phyloP scores from a whole-genome alignment of 1,140 invertebrate genomes.

The Branchinecta lindahli region DNA sequence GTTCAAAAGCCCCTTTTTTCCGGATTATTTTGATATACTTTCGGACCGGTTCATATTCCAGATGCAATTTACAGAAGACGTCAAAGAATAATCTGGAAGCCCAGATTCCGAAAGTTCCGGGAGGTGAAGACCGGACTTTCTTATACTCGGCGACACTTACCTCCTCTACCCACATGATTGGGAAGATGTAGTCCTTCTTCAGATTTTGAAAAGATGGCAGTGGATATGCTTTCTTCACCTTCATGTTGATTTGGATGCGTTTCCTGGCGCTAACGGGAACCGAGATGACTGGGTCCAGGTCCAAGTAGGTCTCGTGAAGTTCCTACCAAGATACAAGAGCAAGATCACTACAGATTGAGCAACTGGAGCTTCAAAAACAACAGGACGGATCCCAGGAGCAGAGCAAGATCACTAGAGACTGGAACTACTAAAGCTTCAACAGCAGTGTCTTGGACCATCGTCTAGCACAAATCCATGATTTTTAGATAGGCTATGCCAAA shows the following conservation, averaged over 20 bases:
- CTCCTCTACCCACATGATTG: not conserved
- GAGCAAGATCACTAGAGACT: not conserved
- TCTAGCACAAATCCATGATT: not conserved
- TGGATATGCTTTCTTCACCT: not conserved
- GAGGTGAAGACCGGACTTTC: no score
- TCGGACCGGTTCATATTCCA: not conserved
- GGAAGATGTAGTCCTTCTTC: not conserved
- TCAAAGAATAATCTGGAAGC: no score
- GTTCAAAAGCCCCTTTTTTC: not conserved
- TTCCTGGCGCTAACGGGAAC: not conserved
- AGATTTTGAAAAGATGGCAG: not conserved
- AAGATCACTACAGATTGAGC: not conserved
- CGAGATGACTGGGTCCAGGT: not conserved
- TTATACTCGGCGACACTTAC: not conserved
- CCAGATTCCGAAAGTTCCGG: no score
- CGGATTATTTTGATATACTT: not conserved
- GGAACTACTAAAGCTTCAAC: not conserved
- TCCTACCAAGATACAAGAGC: not conserved
- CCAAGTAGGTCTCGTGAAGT: not conserved
- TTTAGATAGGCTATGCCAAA: not conserved
- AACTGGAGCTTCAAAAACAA: not conserved
- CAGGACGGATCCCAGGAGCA: not conserved
- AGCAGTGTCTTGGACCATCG: not conserved
- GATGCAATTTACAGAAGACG: no score
- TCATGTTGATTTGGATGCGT: not conserved